Evolutionary conservation across 2,113 vertebrate genomes (phyloP).

Genomic region (rat (Rattus norvegicus)): DNA sequence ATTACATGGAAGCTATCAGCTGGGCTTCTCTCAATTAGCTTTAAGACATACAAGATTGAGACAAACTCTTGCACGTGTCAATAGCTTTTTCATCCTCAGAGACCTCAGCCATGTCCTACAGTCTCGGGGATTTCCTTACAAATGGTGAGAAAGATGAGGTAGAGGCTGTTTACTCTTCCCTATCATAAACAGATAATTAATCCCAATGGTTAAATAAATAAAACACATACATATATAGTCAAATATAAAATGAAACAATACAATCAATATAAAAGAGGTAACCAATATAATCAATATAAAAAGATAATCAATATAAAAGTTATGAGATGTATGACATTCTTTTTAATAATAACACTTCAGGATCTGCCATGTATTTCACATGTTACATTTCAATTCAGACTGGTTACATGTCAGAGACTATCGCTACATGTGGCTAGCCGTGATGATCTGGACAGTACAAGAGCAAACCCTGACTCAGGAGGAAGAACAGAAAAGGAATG

Average conservation of each 20-base stretch:
- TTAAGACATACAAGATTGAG: not conserved
- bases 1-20: not conserved
- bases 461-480: not conserved
- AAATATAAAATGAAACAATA: constrained; percentile 1
- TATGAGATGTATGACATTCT: not conserved
- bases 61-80: not conserved
- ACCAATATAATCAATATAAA: not conserved
- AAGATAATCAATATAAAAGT: not conserved
- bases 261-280: not conserved
- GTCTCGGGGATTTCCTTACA: not conserved
- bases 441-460: not conserved
- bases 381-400: not conserved
- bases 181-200: not conserved
- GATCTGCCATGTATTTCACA: not conserved
- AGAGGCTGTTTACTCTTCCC: not conserved
- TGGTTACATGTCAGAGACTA: not conserved
- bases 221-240: not conserved
- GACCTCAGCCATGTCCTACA: not conserved
- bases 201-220: not conserved
- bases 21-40: not conserved
- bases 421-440: not conserved
- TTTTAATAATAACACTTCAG: constrained; percentile 29
- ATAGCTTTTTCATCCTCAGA: not conserved
- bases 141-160: not conserved
- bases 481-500: not conserved